Evolutionary conservation across 2,113 vertebrate genomes (phyloP), one percentile per base, ranked within the genome.

Genomic region (Protomyctophum bolini): DNA sequence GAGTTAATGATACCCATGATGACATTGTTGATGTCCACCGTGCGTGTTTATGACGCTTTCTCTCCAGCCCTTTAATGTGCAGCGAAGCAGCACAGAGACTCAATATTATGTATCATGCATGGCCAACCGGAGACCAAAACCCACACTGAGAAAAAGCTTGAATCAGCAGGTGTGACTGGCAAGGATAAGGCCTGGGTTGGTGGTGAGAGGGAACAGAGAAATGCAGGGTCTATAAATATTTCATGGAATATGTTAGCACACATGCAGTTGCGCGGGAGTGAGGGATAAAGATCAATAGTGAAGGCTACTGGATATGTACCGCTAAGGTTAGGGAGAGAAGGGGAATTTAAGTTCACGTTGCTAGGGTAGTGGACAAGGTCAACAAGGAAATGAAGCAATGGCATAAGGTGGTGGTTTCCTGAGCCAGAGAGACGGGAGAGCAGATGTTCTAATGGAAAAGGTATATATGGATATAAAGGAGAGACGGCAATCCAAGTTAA

Each of bases 81-180:
- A 82, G 73, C 52, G 49, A 75, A 70, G 82, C 66, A 11, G 51
- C 45, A 79, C 66, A 72, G 83, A 85, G 10, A 6, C 71, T 54
- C 56, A 77, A 87, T 69, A 83, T 77, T 77, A 77, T 68, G 67
- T 74, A 65, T 64, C 7, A 45, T 49, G 57, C 81, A 74, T 47
- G 75, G 65, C 76, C 66, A 54, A 76, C 71, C 54, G 82, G 62
- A 64, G 66, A 55, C 70, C 68, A 72, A 83, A 83, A 84, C 68
- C 80, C 73, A 64, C 8, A 9, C 47, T 56, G 76, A 76, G 49
- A 6, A 56, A 67, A 12, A 29, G 33, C 83, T 81, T 77, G 60
- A 63, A 78, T 83, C 80, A 88, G 87, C 85, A 88, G 75, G 83
- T 86, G 83, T 89, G 79, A 83, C 66, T 77, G 72, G 58, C 29